Conservation (phyloP, 2,888 invertebrate species). For the Caenorhabditis sp. region DNA sequence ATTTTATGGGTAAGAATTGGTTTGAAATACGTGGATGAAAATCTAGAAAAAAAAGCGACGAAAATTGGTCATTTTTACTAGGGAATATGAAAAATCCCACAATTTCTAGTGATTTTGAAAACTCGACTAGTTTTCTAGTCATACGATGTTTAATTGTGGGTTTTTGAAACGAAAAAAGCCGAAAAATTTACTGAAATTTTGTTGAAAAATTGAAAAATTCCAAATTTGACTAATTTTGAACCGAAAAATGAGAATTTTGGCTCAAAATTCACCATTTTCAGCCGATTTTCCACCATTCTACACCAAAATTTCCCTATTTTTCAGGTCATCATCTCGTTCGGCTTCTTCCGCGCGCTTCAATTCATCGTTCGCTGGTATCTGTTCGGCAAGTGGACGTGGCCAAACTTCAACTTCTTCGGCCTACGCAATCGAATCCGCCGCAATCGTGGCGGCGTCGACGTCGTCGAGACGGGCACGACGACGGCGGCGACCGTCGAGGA, state of each 20-base stretch:
- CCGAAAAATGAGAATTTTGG: background rate
- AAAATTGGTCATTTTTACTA: background rate
- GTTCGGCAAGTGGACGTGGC: constrained; percentile 79
- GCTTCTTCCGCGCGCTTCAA: constrained; percentile 79
- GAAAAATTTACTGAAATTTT: background rate
- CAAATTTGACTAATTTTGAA: background rate
- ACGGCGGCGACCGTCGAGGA: background rate
- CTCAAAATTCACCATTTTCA: background rate
- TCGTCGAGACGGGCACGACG: background rate
- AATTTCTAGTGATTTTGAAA: background rate
- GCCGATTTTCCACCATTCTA: background rate
- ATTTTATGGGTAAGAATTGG: constrained; percentile 50
- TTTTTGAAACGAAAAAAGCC: background rate
- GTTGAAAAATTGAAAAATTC: no score
- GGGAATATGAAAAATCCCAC: background rate
- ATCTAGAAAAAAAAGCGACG: background rate
- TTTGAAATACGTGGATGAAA: background rate
- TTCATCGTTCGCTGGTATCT: constrained; percentile 81
- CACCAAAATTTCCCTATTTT: background rate
- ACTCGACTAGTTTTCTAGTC: background rate
- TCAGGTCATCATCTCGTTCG: constrained; percentile 77
- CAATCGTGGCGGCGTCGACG: constrained; percentile 25
- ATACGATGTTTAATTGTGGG: background rate
- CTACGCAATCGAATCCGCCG: constrained; percentile 60
- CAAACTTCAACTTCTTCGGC: constrained; percentile 81